Percentiles rank a stretch among this genome's conserved stretches.
These are phyloP conservation scores for Cetoscarus ocellatus DNA, from an alignment of 2,797 vertebrate species.

Conservation along the genomic window DNA sequence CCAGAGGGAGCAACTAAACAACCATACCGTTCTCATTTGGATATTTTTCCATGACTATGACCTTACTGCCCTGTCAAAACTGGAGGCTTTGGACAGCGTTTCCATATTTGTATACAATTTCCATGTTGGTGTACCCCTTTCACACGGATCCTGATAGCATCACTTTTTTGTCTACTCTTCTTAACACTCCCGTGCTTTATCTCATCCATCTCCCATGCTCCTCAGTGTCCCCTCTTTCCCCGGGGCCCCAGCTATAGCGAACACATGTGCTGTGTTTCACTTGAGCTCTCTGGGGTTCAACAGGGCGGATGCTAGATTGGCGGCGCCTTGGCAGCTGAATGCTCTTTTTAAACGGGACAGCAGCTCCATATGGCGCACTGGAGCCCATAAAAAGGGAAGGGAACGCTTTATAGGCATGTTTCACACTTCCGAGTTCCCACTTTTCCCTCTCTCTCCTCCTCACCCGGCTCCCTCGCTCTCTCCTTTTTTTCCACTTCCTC, in stretches of 20 bases:
- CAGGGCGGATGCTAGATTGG: slow-evolving; percentile 72
- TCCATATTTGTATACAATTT: not conserved
- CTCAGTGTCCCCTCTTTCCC: slow-evolving; percentile 58
- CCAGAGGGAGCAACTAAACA: slow-evolving; percentile 62
- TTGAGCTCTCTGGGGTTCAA: slow-evolving; percentile 70
- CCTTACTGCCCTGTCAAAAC: not conserved
- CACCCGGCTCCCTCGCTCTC: slow-evolving; percentile 28
- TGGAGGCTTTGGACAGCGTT: slow-evolving; percentile 2
- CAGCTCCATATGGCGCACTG: slow-evolving; percentile 81
- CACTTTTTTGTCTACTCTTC: slow-evolving; percentile 11
- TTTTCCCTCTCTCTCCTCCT: slow-evolving; percentile 62
- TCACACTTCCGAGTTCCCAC: slow-evolving; percentile 84
- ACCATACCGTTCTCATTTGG: slow-evolving; percentile 48
- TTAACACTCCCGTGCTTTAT: not conserved
- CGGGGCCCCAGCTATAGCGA: slow-evolving; percentile 58
- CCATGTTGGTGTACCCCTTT: not conserved
- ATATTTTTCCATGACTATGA: slow-evolving; percentile 29
- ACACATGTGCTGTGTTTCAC: slow-evolving; percentile 82
- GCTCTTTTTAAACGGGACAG: slow-evolving; percentile 80
- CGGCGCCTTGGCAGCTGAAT: slow-evolving; percentile 77
- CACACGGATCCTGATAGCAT: slow-evolving; percentile 22
- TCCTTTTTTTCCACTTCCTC: slow-evolving; percentile 42
- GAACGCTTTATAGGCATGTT: slow-evolving; percentile 85
- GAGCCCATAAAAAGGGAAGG: slow-evolving; percentile 76
- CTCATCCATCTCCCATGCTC: slow-evolving; percentile 44